These are phyloP conservation scores for Oikopleura albicans DNA, from an alignment of 23 tunicate genomes.

Conservation along the genomic window DNA sequence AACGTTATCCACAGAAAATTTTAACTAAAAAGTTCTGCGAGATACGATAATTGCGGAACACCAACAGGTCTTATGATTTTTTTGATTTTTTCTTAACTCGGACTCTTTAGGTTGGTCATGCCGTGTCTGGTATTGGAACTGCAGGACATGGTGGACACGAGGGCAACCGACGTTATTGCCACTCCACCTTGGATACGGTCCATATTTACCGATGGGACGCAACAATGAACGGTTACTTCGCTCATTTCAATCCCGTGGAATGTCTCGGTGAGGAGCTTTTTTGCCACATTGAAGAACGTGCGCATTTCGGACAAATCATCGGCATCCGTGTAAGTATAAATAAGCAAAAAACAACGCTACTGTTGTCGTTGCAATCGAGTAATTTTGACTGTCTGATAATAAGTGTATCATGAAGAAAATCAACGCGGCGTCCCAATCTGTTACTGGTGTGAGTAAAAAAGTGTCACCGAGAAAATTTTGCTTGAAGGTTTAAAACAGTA, in stretches of 20 bases:
- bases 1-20: no score
- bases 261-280: constrained; percentile 5
- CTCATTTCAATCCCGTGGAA: neutral
- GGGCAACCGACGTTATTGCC: neutral
- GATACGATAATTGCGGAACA: no score
- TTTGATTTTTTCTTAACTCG: no score
- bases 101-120: neutral
- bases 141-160: neutral
- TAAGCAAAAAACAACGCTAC: neutral
- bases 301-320: neutral
- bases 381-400: no score
- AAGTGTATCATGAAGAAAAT: no score
- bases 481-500: no score
- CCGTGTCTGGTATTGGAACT: neutral
- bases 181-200: neutral
- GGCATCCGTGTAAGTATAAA: neutral
- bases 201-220: constrained; percentile 12
- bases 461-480: no score
- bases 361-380: no score
- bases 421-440: no score
- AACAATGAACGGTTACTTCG: neutral
- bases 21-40: no score
- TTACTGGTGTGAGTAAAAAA: no score
- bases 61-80: no score
- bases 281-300: constrained; percentile 8